A percentile compares a stretch with the other conserved stretches of the same genome.
These are phyloP conservation scores for Limanda limanda DNA, from an alignment of 2,113 vertebrate genomes.

Conservation along the genomic window DNA sequence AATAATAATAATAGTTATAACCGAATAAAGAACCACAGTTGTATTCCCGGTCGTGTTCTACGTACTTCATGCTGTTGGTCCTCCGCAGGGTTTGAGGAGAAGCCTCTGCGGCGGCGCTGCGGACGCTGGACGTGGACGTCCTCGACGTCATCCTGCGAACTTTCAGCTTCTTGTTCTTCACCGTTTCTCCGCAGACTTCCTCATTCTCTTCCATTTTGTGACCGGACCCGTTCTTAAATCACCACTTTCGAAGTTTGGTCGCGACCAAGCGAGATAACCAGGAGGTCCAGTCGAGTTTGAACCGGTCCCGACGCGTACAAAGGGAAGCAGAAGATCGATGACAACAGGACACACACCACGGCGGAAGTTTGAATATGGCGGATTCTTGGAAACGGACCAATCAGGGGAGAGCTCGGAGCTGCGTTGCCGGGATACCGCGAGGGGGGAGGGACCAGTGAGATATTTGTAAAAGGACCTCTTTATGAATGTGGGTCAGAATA, in stretches of 20 bases:
- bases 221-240: not conserved
- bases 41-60: not conserved
- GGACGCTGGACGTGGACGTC: conserved; percentile 55
- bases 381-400: conserved; percentile 74
- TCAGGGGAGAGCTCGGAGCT: conserved; percentile 37
- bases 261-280: not conserved
- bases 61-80: conserved; percentile 73
- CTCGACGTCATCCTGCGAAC: conserved; percentile 69
- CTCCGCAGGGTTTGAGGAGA: conserved; percentile 59
- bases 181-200: conserved; percentile 24
- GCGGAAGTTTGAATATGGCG: conserved; percentile 82
- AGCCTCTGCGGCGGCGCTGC: conserved; percentile 40
- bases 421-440: conserved; percentile 17
- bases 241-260: not conserved
- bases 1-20: not conserved
- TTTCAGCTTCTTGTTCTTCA: conserved; percentile 45
- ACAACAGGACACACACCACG: conserved; percentile 63
- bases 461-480: not conserved
- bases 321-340: conserved; percentile 51
- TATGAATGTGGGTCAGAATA: not conserved
- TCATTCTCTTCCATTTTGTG: conserved; percentile 71
- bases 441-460: conserved; percentile 50
- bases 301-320: conserved; percentile 35
- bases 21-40: not conserved
- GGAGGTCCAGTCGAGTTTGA: not conserved